Evolutionary conservation across 1,140 invertebrate genomes (phyloP).

Genomic region (Anoplophora glabripennis): DNA sequence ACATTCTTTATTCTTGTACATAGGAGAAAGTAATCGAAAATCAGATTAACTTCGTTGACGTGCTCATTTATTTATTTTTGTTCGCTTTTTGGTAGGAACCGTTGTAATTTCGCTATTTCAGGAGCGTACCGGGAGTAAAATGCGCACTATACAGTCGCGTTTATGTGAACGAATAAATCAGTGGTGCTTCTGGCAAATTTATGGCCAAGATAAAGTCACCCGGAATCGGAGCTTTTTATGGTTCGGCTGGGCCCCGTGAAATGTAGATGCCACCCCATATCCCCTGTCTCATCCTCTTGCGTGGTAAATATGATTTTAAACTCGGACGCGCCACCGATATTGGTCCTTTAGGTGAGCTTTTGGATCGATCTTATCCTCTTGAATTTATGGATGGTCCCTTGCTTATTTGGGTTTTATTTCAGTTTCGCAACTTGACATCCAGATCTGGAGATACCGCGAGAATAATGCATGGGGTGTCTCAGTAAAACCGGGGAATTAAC

Average conservation of each 20-base stretch:
- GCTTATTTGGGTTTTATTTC: conserved; percentile 31
- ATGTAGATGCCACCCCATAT: conserved; percentile 47
- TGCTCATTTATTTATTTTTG: not conserved
- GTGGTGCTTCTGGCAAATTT: conserved; percentile 51
- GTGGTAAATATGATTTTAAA: conserved; percentile 48
- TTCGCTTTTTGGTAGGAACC: not conserved
- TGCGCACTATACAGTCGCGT: conserved; percentile 28
- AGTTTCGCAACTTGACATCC: conserved; percentile 24
- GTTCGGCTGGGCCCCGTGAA: conserved; percentile 46
- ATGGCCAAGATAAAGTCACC: conserved; percentile 50
- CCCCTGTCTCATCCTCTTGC: conserved; percentile 7
- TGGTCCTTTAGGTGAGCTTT: conserved; percentile 41
- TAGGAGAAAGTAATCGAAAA: not conserved
- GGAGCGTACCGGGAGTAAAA: conserved; percentile 8
- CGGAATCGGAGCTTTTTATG: conserved; percentile 50
- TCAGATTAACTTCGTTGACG: not conserved
- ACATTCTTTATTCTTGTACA: not conserved
- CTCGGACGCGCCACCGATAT: conserved; percentile 41
- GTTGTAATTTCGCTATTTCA: conserved; percentile 7
- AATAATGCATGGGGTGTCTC: conserved; percentile 2
- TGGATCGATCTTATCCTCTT: conserved; percentile 34
- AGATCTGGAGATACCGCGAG: conserved; percentile 17
- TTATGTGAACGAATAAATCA: conserved; percentile 51
- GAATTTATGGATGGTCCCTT: conserved; percentile 25
- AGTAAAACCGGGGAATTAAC: too few relatives aligned